phyloP scores from a whole-genome alignment of 2,797 vertebrate species.

The Florisuga fusca region DNA sequence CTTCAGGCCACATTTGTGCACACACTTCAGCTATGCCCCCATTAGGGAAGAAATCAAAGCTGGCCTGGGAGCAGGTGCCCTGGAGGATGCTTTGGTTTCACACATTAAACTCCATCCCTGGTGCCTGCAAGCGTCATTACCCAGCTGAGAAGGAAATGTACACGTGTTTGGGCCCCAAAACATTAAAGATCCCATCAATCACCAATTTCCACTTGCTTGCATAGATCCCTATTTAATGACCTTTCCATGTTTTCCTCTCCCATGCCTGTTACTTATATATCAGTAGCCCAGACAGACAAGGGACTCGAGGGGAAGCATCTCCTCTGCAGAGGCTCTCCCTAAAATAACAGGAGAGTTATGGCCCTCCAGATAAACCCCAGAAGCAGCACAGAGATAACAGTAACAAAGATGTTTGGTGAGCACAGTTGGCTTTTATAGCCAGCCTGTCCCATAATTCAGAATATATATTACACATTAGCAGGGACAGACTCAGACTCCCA shows the following conservation, averaged over 20 bases:
- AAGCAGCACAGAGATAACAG: not conserved
- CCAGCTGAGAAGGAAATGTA: not conserved
- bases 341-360: not conserved
- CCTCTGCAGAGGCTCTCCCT: not conserved
- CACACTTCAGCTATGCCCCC: not conserved
- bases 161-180: conserved; percentile 37
- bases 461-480: not conserved
- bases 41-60: not conserved
- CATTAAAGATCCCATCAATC: conserved; percentile 58
- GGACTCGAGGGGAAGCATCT: not conserved
- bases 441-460: not conserved
- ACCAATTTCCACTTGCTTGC: conserved; percentile 3
- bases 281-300: not conserved
- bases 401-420: not conserved
- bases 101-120: not conserved
- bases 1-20: not conserved
- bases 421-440: accelerated
- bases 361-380: not conserved
- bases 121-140: conserved; percentile 30
- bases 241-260: conserved; percentile 47
- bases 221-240: conserved; percentile 32
- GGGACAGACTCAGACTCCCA: not conserved
- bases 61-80: conserved; percentile 33
- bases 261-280: not conserved
- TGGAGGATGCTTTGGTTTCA: conserved; percentile 43